A percentile compares a stretch with the other conserved stretches of the same genome.
phyloP scores from a whole-genome alignment of 2,797 vertebrate genomes.

The Hoplostethus atlanticus region DNA sequence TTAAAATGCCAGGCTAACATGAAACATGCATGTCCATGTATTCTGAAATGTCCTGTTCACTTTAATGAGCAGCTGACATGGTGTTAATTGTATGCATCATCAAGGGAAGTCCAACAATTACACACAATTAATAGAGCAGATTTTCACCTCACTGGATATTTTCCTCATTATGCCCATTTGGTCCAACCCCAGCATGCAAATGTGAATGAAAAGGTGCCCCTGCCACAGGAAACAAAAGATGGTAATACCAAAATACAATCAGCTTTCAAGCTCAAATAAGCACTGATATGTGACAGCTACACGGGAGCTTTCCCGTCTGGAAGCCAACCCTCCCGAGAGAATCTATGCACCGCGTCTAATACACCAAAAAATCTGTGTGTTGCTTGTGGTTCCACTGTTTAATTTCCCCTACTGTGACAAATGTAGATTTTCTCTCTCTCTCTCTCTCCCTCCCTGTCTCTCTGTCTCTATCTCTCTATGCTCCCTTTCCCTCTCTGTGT shows the following conservation, averaged over 20 bases:
- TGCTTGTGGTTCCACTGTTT: conserved; percentile 48
- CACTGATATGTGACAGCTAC: conserved; percentile 28
- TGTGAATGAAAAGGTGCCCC: conserved; percentile 6
- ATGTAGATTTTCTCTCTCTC: conserved; percentile 41
- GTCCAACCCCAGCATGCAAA: conserved; percentile 18
- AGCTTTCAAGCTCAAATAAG: conserved; percentile 50
- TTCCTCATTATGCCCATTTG: conserved; percentile 26
- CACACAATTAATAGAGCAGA: conserved; percentile 10
- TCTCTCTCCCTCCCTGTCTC: conserved; percentile 27
- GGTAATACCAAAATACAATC: background rate
- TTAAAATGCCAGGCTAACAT: background rate
- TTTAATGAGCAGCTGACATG: background rate
- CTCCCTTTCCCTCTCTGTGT: conserved; percentile 56
- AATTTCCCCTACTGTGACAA: conserved; percentile 60
- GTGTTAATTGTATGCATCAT: conserved; percentile 24
- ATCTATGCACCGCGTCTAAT: conserved; percentile 44
- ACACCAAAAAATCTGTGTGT: conserved; percentile 53
- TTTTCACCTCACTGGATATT: conserved; percentile 9
- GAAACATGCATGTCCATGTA: background rate
- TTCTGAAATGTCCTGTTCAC: background rate
- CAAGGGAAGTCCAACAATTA: conserved; percentile 14
- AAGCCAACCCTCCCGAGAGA: conserved; percentile 34
- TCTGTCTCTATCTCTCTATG: conserved; percentile 11
- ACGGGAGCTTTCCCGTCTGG: conserved; percentile 44
- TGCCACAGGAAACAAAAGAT: too few species aligned